A percentile compares a stretch with the other conserved stretches of the same genome.
phyloP scores from a whole-genome alignment of 1,140 invertebrate genomes.

The Dinothrombium tinctorium region DNA sequence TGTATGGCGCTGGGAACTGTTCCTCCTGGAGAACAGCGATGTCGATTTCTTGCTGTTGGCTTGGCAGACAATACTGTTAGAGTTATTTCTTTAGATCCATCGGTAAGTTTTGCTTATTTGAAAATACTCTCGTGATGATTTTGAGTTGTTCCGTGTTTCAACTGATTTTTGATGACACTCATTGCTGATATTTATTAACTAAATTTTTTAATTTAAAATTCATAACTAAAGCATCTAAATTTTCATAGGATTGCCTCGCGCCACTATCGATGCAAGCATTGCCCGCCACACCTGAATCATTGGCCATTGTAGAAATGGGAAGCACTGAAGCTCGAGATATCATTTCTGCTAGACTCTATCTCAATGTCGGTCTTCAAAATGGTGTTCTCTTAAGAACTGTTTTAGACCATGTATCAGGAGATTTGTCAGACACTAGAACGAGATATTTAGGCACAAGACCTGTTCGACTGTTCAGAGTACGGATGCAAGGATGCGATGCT shows the following conservation, averaged over 20 bases:
- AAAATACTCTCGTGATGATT: conserved; percentile 1
- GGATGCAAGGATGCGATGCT: conserved; percentile 84
- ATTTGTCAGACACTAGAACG: conserved; percentile 85
- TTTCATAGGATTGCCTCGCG: conserved; percentile 50
- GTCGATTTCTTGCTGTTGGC: conserved; percentile 88
- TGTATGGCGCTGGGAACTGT: conserved; percentile 96
- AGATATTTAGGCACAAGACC: conserved; percentile 81
- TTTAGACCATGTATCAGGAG: conserved; percentile 84
- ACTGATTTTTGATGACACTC: background rate
- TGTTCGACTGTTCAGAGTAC: conserved; percentile 84
- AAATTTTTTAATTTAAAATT: background rate
- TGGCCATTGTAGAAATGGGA: conserved; percentile 84
- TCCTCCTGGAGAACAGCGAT: conserved; percentile 76
- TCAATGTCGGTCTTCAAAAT: conserved; percentile 95
- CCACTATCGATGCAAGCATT: conserved; percentile 86
- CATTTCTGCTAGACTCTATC: conserved; percentile 47
- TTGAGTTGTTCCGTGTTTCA: conserved; percentile 5
- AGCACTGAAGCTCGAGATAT: conserved; percentile 33
- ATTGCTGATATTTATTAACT: background rate
- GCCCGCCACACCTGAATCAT: conserved; percentile 82
- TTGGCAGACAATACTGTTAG: conserved; percentile 87
- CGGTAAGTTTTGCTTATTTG: conserved; percentile 28
- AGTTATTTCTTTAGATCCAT: conserved; percentile 88
- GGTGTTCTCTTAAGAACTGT: conserved; percentile 85
- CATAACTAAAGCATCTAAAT: background rate